phyloP scores from a whole-genome alignment of 1,140 invertebrate genomes.

The Contarinia nasturtii region DNA sequence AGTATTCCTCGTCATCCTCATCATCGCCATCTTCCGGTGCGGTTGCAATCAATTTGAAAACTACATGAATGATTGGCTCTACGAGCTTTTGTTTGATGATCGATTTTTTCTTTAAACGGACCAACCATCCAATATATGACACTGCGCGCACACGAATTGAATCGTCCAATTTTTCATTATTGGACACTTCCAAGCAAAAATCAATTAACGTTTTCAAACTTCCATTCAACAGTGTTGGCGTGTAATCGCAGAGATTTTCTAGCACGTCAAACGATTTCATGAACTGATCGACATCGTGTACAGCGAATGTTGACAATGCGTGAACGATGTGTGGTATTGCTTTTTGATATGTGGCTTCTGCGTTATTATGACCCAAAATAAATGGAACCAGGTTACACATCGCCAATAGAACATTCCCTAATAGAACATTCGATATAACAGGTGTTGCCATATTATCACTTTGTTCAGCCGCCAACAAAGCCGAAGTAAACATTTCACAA shows the following conservation, averaged over 20 bases:
- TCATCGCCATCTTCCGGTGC: constrained; percentile 25
- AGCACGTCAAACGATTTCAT: constrained; percentile 46
- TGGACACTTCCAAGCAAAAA: constrained; percentile 42
- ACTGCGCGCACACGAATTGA: constrained; percentile 45
- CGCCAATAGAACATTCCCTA: constrained; percentile 14
- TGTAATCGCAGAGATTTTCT: constrained; percentile 49
- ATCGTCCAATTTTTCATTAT: constrained; percentile 31
- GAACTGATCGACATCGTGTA: constrained; percentile 33
- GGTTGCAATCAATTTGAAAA: constrained; percentile 47
- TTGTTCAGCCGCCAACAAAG: constrained; percentile 9
- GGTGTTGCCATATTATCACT: constrained; percentile 12
- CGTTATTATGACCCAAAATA: constrained; percentile 12
- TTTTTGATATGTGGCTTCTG: constrained; percentile 33
- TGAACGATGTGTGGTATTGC: constrained; percentile 40
- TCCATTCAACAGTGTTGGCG: constrained; percentile 37
- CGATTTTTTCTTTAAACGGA: constrained; percentile 48
- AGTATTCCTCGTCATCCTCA: constrained; percentile 41
- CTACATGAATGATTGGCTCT: constrained; percentile 43
- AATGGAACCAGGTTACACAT: constrained; percentile 16
- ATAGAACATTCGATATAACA: constrained; percentile 14
- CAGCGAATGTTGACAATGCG: constrained; percentile 32
- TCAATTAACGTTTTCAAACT: constrained; percentile 42
- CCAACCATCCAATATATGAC: constrained; percentile 40
- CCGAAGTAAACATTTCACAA: constrained; percentile 13
- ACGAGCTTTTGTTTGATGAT: constrained; percentile 55